Evolutionary conservation across 2,888 invertebrate genomes (phyloP), one percentile per base, ranked within the genome.

Genomic region (Nymphalis urticae): DNA sequence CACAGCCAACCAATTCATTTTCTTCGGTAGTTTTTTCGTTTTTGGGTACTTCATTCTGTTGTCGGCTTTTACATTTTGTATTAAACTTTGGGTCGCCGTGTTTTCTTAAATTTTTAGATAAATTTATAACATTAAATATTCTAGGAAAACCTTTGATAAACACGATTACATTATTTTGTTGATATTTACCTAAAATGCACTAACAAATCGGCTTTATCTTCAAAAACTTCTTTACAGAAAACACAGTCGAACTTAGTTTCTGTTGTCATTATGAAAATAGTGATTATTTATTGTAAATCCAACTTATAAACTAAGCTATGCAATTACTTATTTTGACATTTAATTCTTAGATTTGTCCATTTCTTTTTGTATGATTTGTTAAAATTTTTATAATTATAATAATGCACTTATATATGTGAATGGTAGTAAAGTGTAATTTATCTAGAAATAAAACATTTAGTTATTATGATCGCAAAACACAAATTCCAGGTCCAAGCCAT

Each of bases 81-180:
- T 94, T 94, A 77, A 94, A 94, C 74, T 93, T 93, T 62, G 94
- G 94, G 79, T 94, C 94, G 0, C 94, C 95, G 85, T 95, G 95
- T 87, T 94, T 94, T 75, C 95, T 95, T 76, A 51, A 79, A 75
- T 62, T 63, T 64, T 42, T 64, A 10, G 27, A 7, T 9, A 61
- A 19, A 48, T 2, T 48, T 48, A 17, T 27, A 56, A 27, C 10
- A 24, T 7, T 27, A 17, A 13, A 7, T 13, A 27, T 32, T 27
- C 42, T 13, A 42, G 7, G 17, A 5, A 27, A 10, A 16, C 17
- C 17, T 24, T 24, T 24, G 16, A 17, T 56, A 56, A 59, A 73
- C 2, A 2, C 4, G 50, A 19, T 47, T 50, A 32, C 42, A 42
- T 58, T 48, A 51, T 54, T n/a, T n/a, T 66, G 60, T 51, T 62